A percentile compares a stretch with the other conserved stretches of the same genome.
These are phyloP conservation scores for Plumapathes pennacea DNA, from an alignment of 92 coral and sea anemone species.

Conservation along the genomic window DNA sequence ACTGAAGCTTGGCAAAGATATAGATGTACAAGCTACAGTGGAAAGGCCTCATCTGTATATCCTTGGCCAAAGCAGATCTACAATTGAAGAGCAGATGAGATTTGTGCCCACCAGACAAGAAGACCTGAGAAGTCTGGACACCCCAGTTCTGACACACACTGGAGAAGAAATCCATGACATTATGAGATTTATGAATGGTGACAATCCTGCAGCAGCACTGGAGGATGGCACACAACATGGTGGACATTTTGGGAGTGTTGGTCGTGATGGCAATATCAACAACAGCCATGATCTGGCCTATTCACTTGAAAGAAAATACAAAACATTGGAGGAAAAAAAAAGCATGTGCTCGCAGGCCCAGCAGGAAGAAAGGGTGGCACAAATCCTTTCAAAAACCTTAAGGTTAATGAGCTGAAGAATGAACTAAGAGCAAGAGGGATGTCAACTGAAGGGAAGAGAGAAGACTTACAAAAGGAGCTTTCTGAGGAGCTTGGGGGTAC, in stretches of 20 bases:
- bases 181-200: conserved; percentile 50
- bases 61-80: conserved; percentile 34
- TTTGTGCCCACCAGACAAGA: conserved; percentile 41
- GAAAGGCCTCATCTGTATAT: conserved; percentile 58
- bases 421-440: conserved; percentile 20
- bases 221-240: conserved; percentile 54
- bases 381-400: conserved; percentile 35
- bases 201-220: conserved; percentile 30
- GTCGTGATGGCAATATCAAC: conserved; percentile 17
- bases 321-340: conserved; percentile 13
- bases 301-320: conserved; percentile 13
- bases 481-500: conserved; percentile 25
- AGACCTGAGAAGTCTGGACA: conserved; percentile 16
- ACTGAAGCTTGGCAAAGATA: conserved; percentile 6
- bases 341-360: conserved; percentile 17
- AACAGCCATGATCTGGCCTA: conserved; percentile 23
- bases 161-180: conserved; percentile 17
- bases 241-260: conserved; percentile 43
- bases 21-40: conserved; percentile 45
- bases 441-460: conserved; percentile 15
- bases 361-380: conserved; percentile 16
- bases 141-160: conserved; percentile 5
- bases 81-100: conserved; percentile 38
- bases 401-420: conserved; percentile 22
- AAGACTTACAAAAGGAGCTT: conserved; percentile 7